A percentile compares a stretch with the other conserved stretches of the same genome.
These are phyloP conservation scores for Malachius bipustulatus DNA, from an alignment of 2,888 invertebrate genomes.

Conservation along the genomic window DNA sequence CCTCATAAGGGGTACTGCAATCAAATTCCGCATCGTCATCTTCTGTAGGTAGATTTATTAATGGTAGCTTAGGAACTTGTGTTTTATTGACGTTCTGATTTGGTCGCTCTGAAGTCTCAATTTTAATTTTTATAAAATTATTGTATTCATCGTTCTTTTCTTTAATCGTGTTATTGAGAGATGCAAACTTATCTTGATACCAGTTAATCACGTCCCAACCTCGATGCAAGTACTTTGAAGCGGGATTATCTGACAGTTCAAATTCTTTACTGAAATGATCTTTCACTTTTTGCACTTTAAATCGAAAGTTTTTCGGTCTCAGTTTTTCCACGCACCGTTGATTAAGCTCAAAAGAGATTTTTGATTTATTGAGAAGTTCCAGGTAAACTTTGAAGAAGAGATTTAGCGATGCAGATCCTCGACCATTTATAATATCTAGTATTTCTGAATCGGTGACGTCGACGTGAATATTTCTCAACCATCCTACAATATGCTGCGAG, in stretches of 20 bases:
- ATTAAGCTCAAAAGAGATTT: slow-evolving; percentile 42
- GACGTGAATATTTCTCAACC: slow-evolving; percentile 43
- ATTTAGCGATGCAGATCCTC: slow-evolving; percentile 41
- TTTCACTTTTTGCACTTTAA: slow-evolving; percentile 28
- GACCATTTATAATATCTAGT: slow-evolving; percentile 39
- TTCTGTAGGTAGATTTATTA: slow-evolving; percentile 10
- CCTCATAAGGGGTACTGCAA: slow-evolving; percentile 20
- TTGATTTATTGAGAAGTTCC: slow-evolving; percentile 45
- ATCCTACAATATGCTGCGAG: slow-evolving; percentile 37
- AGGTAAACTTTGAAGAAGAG: slow-evolving; percentile 51
- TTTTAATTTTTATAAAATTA: slow-evolving; percentile 15
- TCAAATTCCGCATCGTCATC: neutral
- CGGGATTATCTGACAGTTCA: slow-evolving; percentile 25
- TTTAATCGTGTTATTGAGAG: slow-evolving; percentile 31
- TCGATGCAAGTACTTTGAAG: slow-evolving; percentile 38
- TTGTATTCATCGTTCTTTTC: slow-evolving; percentile 27
- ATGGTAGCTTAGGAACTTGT: slow-evolving; percentile 6
- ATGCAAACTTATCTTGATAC: slow-evolving; percentile 41
- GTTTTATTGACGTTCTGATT: slow-evolving; percentile 5
- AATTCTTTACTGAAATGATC: slow-evolving; percentile 14
- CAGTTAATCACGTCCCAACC: slow-evolving; percentile 44
- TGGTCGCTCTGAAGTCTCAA: slow-evolving; percentile 5
- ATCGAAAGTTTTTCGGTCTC: slow-evolving; percentile 26
- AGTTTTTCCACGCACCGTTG: slow-evolving; percentile 33
- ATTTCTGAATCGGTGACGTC: slow-evolving; percentile 38